Conservation (phyloP, 2,113 vertebrate genomes). For the Dromaius novaehollandiae region DNA sequence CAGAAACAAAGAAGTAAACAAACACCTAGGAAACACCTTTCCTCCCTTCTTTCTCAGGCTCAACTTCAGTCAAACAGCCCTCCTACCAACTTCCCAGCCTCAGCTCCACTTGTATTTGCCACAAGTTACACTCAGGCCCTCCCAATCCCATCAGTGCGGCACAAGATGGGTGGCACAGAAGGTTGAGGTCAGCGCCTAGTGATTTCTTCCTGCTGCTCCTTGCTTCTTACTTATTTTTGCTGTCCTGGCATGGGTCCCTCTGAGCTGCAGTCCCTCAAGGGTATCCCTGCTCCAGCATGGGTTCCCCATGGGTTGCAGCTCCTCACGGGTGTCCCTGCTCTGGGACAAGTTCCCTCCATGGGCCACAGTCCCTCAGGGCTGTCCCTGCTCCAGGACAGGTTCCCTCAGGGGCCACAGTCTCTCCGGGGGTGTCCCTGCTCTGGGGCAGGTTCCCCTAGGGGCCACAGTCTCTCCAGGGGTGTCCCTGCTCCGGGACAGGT, state of each 20-base stretch:
- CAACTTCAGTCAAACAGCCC: background rate
- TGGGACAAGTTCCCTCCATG: no score
- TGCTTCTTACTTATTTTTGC: background rate
- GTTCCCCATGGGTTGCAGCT: no score
- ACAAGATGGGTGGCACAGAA: background rate
- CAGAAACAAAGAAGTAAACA: background rate
- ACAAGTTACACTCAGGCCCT: background rate
- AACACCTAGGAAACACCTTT: background rate
- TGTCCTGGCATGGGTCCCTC: background rate
- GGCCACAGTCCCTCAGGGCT: no score
- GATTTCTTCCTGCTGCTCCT: background rate
- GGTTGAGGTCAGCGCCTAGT: no score
- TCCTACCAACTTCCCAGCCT: background rate
- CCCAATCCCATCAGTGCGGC: no score
- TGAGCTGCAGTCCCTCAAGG: background rate
- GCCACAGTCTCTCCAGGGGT: no score
- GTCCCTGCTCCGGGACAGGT: no score
- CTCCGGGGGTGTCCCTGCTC: no score
- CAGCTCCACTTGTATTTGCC: background rate
- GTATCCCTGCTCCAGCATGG: background rate
- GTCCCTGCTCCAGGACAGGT: no score
- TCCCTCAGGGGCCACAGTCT: no score
- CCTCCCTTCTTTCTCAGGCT: background rate
- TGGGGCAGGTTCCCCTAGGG: no score
- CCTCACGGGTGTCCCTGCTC: no score